Base-by-base conservation (phyloP, 2,797 vertebrate species). In the Ctenopoma kingsleyae region DNA sequence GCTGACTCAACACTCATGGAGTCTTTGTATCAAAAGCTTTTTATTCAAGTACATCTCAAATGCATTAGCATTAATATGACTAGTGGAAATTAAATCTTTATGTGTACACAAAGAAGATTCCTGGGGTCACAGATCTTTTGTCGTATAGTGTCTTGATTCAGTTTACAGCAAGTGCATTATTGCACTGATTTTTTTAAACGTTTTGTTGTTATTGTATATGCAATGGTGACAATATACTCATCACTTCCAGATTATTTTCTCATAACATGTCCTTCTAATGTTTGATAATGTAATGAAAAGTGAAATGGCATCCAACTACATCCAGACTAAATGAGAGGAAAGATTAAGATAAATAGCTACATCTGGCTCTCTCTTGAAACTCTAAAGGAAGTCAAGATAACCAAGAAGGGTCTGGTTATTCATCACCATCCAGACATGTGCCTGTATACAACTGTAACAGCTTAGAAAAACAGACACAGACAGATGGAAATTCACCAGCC, bases 321-420 rank as follows among this genome's bases (percentile, higher is more conserved):
- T 83, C 63, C 8, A 61, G 85, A 46, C 82, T 73, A 69, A 90
- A 89, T 81, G 90, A 91, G 85, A 78, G 84, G 89, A 91, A 87
- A 86, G 89, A 93, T 93, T 89, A 92, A 93, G 91, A 93, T 82
- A 52, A 82, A 93, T 93, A 65, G 87, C 86, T 87, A 79, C 91
- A 90, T 92, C 91, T 93, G 91, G 90, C 88, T 84, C 78, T 88
- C 82, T 71, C 88, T 87, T 86, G 83, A 83, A 89, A 80, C 87
- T 88, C 82, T 86, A 84, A 87, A 91, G 92, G 89, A 93, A 92
- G 87, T 87, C 61, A 38, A 91, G 92, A 93, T 93, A 93, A 93
- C 87, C 84, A 81, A 87, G 87, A 78, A 89, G 82, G 85, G 83
- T 52, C 85, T 71, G 91, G 90, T 88, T 91, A 90, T 93, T 89